Evolutionary conservation across 2,888 invertebrate genomes (phyloP), one percentile per base, ranked within the genome.

Genomic region (Ennomos quercinarius): DNA sequence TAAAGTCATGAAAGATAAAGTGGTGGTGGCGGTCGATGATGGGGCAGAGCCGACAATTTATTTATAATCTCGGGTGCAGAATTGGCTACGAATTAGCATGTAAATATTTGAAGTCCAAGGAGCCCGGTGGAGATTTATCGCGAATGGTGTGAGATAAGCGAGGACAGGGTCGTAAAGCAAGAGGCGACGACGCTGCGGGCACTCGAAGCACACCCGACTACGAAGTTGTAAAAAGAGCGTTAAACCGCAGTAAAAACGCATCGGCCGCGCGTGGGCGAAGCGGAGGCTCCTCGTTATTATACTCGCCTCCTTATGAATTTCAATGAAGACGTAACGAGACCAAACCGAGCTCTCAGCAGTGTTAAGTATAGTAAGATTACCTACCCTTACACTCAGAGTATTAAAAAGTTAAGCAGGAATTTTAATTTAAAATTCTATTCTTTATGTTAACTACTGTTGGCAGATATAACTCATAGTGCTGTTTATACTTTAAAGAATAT

Each of bases 201-300:
- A 65, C 63, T 64, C 67, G 64, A 75, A 81, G 73, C 83, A 87
- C 89, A 91, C 91, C 91, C 91, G 89, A 88, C 89, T 84, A 85
- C 87, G 77, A 87, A 91, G 93, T 86, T 88, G 87, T 93, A 92
- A 93, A 93, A 93, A 88, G 86, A 86, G 79, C 89, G 87, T 93
- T 91, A 93, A 93, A 92, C 83, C 88, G 88, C 87, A 90, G 84
- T 93, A 91, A 92, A 93, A 91, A 91, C 91, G 90, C 91, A 91
- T 89, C 84, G 81, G 82, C 79, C 77, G 60, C 54, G 54, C 50
- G 53, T 45, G 59, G 59, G n/a, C 48, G 47, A 56, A 42, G 43
- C 47, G 64, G 81, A 80, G 81, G 78, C 81, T 77, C 74, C 81
- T 85, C 84, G 80, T 86, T 84, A 86, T 84, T 89, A 89, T 88